Evolutionary conservation across 2,113 vertebrate species (phyloP), one percentile per base, ranked within the genome.

Genomic region (Murina feae): DNA sequence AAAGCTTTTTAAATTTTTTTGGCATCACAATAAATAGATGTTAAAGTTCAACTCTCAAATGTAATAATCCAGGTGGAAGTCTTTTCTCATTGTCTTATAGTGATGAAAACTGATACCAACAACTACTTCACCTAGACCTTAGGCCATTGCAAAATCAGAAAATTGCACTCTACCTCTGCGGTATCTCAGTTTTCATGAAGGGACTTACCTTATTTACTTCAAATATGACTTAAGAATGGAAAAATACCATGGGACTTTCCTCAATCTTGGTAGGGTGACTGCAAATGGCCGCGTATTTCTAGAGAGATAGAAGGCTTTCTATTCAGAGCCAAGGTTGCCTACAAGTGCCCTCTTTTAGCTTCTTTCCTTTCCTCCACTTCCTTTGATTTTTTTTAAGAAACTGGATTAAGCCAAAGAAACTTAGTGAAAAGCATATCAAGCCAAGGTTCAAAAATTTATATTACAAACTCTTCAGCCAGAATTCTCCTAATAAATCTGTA

Each of bases 191-290:
- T 96, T 96, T 93, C 94, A 85, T 44, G 76, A 92, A 96, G 94
- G 94, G 95, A 96, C 92, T 96, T 96, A 94, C 92, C 93, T 86
- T 63, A 63, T 18, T 32, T 28, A 28, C 49, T 75, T 81, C n/a
- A 42, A 79, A 63, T 86, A 65, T 25, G 72, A 5, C 71, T 78
- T 84, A 37, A 23, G 37, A 82, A 39, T 90, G 82, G 80, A 74
- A 96, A 97, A 96, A 74, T 74, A 92, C 81, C 88, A 37, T 11
- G 96, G 94, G 92, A 65, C 96, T 97, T 96, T 96, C 90, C 95
- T 97, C 42, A 7, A 25, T 44, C 72, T 86, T 51, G 32, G 68
- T 79, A 75, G 84, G 85, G 60, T 69, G 32, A 82, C 68, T 74
- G n/a, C 55, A 88, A 79, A 58, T 28, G 82, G 42, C n/a, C 30